phyloP scores from a whole-genome alignment of 2,113 vertebrate species.

The Manacus vitellinus region DNA sequence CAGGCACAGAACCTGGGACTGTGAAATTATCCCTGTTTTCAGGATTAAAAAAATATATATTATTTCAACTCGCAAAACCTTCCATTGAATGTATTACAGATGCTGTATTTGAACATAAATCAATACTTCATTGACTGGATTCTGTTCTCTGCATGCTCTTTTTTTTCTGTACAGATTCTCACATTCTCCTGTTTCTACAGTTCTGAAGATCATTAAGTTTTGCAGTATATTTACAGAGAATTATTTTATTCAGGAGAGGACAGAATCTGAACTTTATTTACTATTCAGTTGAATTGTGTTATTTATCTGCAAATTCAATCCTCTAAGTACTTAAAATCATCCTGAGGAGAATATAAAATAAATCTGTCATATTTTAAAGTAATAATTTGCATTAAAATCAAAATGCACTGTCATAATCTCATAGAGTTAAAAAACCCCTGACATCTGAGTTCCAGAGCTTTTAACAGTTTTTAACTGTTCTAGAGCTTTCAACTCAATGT shows the following conservation, averaged over 20 bases:
- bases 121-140: not conserved
- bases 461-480: not conserved
- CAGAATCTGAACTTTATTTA: not conserved
- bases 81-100: not conserved
- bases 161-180: not conserved
- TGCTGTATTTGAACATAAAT: not conserved
- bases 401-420: not conserved
- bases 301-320: not conserved
- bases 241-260: not conserved
- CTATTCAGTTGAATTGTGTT: not conserved
- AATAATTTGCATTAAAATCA: not conserved
- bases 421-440: not conserved
- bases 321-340: not conserved
- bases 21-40: slow-evolving; percentile 16
- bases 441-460: not conserved
- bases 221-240: not conserved
- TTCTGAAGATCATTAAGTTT: not conserved
- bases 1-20: not conserved
- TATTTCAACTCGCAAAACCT: not conserved
- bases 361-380: not conserved
- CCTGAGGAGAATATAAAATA: not conserved
- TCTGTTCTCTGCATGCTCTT: not conserved
- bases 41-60: not conserved
- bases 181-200: not conserved
- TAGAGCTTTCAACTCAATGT: not conserved